phyloP scores from a whole-genome alignment of 2,888 invertebrate species.

The Trypoxylon attenuatum region DNA sequence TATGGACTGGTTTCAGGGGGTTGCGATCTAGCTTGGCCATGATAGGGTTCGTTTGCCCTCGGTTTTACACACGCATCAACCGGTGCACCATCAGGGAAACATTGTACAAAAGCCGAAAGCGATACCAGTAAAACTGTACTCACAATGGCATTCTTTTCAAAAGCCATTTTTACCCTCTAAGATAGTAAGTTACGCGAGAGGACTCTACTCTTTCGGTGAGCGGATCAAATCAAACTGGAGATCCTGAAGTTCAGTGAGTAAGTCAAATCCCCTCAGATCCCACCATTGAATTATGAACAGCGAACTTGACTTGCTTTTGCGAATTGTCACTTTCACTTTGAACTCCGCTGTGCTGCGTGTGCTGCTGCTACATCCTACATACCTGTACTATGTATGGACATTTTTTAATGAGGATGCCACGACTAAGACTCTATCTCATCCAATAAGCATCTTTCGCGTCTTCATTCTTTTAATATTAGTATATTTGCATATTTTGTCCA shows the following conservation, averaged over 20 bases:
- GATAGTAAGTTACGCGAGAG: slow-evolving; percentile 10
- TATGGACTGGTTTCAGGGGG: slow-evolving; percentile 81
- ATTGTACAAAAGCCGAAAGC: slow-evolving; percentile 60
- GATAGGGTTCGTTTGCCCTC: slow-evolving; percentile 85
- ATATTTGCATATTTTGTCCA: not conserved
- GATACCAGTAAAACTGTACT: slow-evolving; percentile 36
- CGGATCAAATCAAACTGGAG: slow-evolving; percentile 59
- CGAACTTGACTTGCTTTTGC: slow-evolving; percentile 53
- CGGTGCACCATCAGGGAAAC: slow-evolving; percentile 89
- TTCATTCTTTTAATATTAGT: not conserved
- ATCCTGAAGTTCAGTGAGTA: slow-evolving; percentile 19
- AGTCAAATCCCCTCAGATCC: slow-evolving; percentile 49
- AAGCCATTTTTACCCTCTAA: slow-evolving; percentile 18
- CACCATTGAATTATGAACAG: slow-evolving; percentile 47
- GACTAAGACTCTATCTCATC: too few relatives aligned
- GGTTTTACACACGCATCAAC: slow-evolving; percentile 87
- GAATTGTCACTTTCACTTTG: slow-evolving; percentile 69
- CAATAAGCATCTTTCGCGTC: too few relatives aligned
- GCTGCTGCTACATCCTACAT: not conserved
- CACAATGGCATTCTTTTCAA: slow-evolving; percentile 11
- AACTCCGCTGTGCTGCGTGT: slow-evolving; percentile 28
- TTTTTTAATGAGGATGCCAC: too few relatives aligned
- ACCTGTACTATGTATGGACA: too few relatives aligned
- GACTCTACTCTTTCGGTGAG: slow-evolving; percentile 16
- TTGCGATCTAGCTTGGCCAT: slow-evolving; percentile 83